Conservation (phyloP, 2,888 invertebrate genomes). For the Flexamia atlantica region DNA sequence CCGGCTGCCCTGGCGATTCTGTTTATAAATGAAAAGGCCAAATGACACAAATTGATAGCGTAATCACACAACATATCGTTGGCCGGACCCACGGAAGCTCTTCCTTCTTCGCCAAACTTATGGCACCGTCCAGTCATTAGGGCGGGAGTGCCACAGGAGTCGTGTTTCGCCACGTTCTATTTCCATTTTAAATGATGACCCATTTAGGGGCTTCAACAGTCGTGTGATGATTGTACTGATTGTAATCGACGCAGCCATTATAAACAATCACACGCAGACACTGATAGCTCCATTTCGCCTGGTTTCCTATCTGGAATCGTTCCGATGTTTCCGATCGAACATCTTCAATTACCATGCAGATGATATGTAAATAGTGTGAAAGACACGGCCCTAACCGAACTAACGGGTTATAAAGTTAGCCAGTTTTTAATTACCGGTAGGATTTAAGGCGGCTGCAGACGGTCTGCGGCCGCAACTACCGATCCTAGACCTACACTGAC, state of each 20-base stretch:
- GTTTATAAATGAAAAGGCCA: no score
- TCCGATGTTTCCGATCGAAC: constrained; percentile 16
- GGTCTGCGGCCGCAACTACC: neutral
- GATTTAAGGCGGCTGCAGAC: neutral
- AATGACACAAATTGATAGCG: neutral
- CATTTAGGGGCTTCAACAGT: constrained; percentile 12
- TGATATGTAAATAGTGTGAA: constrained; percentile 50
- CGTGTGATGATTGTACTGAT: constrained; percentile 44
- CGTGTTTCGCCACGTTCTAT: constrained; percentile 43
- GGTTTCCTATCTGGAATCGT: constrained; percentile 31
- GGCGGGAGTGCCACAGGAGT: constrained; percentile 16
- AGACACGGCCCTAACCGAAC: neutral
- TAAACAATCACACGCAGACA: constrained; percentile 22
- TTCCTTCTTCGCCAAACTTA: neutral
- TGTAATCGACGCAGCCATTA: constrained; percentile 25
- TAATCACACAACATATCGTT: neutral
- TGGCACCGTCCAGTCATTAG: constrained; percentile 29
- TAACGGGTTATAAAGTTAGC: constrained; percentile 1
- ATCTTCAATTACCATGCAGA: constrained; percentile 48
- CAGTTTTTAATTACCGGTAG: constrained; percentile 17
- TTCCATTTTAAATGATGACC: constrained; percentile 50
- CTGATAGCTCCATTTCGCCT: constrained; percentile 45
- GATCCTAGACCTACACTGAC: neutral
- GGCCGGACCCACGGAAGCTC: neutral
- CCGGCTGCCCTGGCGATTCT: no score